phyloP scores from a whole-genome alignment of 1,140 invertebrate genomes.

The Dufourea novaeangliae region DNA sequence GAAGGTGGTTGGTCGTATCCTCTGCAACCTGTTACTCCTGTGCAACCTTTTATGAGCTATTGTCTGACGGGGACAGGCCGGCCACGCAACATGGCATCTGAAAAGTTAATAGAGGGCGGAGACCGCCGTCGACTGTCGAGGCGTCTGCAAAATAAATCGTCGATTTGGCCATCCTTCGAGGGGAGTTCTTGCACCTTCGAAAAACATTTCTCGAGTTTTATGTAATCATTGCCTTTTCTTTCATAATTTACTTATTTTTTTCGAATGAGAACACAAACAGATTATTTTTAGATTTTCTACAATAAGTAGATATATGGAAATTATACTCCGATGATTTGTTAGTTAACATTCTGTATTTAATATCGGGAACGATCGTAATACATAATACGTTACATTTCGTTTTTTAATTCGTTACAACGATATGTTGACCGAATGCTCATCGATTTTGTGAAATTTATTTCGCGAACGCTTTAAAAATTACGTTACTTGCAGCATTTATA shows the following conservation, averaged over 20 bases:
- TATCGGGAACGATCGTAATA: too few relatives aligned
- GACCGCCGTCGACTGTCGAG: conserved; percentile 27
- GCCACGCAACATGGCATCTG: background rate
- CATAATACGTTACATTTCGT: too few relatives aligned
- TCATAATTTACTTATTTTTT: background rate
- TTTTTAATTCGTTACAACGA: too few relatives aligned
- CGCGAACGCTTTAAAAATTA: too few relatives aligned
- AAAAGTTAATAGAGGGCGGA: conserved; percentile 45
- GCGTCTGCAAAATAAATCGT: conserved; percentile 22
- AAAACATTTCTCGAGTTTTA: background rate
- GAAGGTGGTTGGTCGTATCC: conserved; percentile 22
- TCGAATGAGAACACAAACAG: too few relatives aligned
- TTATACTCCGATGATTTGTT: too few relatives aligned
- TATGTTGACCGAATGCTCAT: too few relatives aligned
- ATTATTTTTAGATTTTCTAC: too few relatives aligned
- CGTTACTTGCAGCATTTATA: background rate
- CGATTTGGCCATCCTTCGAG: conserved; percentile 6
- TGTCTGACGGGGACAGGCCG: conserved; percentile 22
- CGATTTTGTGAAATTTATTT: background rate
- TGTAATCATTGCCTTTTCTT: background rate
- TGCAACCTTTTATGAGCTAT: conserved; percentile 45
- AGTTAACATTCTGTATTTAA: too few relatives aligned
- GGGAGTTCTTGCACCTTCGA: background rate
- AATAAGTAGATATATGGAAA: background rate
- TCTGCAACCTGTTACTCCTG: conserved; percentile 55